These are phyloP conservation scores for Machaerirhynchus nigripectus DNA, from an alignment of 2,113 vertebrate genomes.

Conservation along the genomic window DNA sequence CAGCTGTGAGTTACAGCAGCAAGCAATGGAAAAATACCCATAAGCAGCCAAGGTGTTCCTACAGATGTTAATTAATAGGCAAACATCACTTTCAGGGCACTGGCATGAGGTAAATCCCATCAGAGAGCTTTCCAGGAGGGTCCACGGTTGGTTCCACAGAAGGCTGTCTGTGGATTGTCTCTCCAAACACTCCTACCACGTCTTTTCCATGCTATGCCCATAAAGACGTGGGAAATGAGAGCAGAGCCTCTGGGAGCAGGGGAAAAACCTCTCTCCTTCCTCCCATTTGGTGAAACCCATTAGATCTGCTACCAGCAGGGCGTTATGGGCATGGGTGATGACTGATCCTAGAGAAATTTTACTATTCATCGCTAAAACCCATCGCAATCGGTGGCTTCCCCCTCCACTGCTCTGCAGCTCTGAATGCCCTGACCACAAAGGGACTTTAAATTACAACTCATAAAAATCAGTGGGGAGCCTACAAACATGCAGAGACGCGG, in stretches of 20 bases:
- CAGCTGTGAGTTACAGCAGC: neutral
- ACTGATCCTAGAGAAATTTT: neutral
- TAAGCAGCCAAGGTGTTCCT: neutral
- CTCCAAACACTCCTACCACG: neutral
- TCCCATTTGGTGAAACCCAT: neutral
- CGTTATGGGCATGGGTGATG: accelerated
- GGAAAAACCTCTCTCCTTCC: neutral
- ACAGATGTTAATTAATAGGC: neutral
- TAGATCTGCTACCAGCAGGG: neutral
- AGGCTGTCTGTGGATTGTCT: neutral
- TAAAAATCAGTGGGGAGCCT: neutral
- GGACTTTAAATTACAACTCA: neutral
- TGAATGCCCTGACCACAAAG: neutral
- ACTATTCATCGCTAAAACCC: neutral
- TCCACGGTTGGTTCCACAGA: neutral
- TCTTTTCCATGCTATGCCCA: neutral
- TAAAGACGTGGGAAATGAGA: neutral
- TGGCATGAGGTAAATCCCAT: neutral
- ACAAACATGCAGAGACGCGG: accelerated
- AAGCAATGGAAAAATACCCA: neutral
- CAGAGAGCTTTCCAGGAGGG: neutral
- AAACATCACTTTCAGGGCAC: neutral
- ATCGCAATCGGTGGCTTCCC: accelerated
- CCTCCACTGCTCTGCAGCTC: neutral
- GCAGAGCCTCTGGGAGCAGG: neutral